Base-by-base conservation (phyloP, 2,113 vertebrate species). In the Rhinolophus sinicus region DNA sequence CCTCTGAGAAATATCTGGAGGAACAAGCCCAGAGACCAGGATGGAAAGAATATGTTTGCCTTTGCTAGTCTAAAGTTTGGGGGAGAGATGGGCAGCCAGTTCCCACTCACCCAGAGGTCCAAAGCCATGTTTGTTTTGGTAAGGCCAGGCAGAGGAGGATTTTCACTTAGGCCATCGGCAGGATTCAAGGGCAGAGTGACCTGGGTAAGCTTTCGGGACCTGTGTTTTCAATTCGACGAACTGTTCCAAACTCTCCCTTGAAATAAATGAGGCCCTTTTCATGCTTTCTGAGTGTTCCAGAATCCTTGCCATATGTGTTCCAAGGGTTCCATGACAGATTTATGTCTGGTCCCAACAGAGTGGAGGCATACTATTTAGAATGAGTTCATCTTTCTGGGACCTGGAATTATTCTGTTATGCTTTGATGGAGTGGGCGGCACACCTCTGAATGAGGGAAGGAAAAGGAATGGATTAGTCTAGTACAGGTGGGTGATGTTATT, bases 221-320 rank as follows among this genome's bases (percentile, higher is more conserved):
- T 56, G 5, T 56, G 83, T 85, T 78, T 96, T 58, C 91, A 83
- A 18, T 0, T 69, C 26, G 7, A 40, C 67, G 75, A n/a, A 50
- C 26, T n/a, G 54, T 33, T 47, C 95, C 91, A 64, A 64, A 9
- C 75, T 86, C 96, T 67, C 50, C 56, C 92, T 96, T 82, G 86
- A 93, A 83, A 90, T 88, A 64, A 12, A 22, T 16, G 72, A 94
- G 52, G 30, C 35, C 67, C 72, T 2, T 2, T 87, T 91, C 84
- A 33, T 75, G 80, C 75, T 56, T 28, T 47, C 92, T 83, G n/a
- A 44, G 0, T 0, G 0, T 77, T 52, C 87, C 72, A 38, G 18
- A 12, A 78, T 65, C 60, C 38, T 73, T 67, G 7, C 50, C 33
- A 40, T 52, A 33, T 7, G 67, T 5, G 40, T 35, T 13, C 69